Evolutionary conservation across 2,797 vertebrate genomes (phyloP).

Genomic region (Glossophaga mutica): DNA sequence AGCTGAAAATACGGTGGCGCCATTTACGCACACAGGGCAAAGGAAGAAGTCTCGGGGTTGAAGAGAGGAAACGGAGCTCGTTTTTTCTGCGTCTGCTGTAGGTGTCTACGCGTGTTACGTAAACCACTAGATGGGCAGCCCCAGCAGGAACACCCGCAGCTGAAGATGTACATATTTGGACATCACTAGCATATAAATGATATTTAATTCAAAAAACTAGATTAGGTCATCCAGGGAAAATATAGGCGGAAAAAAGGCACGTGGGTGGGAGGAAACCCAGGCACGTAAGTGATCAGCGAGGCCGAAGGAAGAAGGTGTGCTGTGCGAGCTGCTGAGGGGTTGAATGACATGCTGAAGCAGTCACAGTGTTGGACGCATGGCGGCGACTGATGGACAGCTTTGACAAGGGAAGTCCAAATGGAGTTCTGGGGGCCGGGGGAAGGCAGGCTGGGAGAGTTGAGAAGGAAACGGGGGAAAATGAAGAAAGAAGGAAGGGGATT

Average conservation of each 20-base stretch:
- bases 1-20: not conserved
- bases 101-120: not conserved
- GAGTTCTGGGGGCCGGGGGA: too few species aligned
- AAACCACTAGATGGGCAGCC: not conserved
- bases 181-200: not conserved
- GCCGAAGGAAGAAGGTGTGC: not conserved
- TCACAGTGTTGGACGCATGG: not conserved
- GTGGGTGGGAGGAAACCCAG: not conserved
- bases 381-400: not conserved
- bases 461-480: not conserved
- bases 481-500: not conserved
- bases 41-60: not conserved
- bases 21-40: not conserved
- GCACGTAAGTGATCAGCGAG: not conserved
- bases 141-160: not conserved
- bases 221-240: not conserved
- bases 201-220: not conserved
- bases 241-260: not conserved
- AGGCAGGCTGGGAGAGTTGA: not conserved
- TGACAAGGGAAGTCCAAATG: not conserved
- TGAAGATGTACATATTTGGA: not conserved
- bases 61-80: not conserved
- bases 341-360: not conserved
- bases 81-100: not conserved
- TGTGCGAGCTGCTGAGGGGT: not conserved